Evolutionary conservation across 2,113 vertebrate genomes (phyloP), one percentile per base, ranked within the genome.

Genomic region (Tamias sibiricus): DNA sequence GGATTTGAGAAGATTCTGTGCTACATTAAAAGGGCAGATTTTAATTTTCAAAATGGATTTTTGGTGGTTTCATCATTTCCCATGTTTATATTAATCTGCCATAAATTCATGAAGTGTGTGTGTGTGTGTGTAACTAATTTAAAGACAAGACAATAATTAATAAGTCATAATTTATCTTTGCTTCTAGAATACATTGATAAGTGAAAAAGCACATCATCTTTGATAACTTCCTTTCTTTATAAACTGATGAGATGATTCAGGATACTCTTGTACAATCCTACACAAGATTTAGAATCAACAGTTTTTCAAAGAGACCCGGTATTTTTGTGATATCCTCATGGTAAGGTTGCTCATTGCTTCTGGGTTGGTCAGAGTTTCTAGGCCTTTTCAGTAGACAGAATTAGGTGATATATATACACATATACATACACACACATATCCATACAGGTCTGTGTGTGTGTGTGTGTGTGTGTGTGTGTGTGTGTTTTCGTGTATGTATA

Each of bases 41-140:
- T 90, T 37, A 74, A 72, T 90, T 95, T 72, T 93, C 42, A 57
- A 79, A 83, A 79, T 94, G 14, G 22, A 32, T 12, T 88, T 96
- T 95, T 66, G 52, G 30, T 52, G 32, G 19, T 82, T 92, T 87
- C 47, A 22, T 37, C 44, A 37, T 86, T 94, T 68, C 9, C n/a
- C 17, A 62, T 77, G 4, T 44, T 66, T 87, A 17, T 30, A 12
- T 84, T 92, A 79, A 52, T 42, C 30, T 30, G 75, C 16, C 22
- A 42, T 64, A 69, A 74, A 87, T 59, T 80, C 5, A 59, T 79
- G 10, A 42, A 26, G 19, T 42, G 5, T 76, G 16, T 80, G 49
- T 84, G 20, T 32, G 5, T 57, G 35, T 28, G 7, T 37, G 32
- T 49, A 64, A 71, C 26, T 40, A 52, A 13, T 75, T 30, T 72